Base-by-base conservation (phyloP, 2,797 vertebrate genomes). In the Cryptoprocta ferox region DNA sequence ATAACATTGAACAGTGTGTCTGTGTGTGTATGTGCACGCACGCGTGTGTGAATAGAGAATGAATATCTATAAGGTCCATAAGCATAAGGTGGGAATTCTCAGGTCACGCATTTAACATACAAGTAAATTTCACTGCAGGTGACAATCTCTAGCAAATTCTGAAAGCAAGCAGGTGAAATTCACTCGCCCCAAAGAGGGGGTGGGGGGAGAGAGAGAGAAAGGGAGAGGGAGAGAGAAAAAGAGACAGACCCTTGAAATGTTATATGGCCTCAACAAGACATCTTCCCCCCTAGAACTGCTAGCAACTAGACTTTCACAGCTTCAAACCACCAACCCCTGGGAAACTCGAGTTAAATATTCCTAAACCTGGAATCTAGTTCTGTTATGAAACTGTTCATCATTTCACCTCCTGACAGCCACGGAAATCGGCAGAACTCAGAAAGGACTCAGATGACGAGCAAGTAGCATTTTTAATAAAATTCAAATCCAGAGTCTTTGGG, bases 381-480 rank as follows among this genome's bases (percentile, higher is more conserved):
- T 98, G 97, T 98, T 97, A 98, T 94, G 97, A 98, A 98, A 98
- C 96, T 96, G 94, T 96, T 97, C 96, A 97, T 92, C 95, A 96
- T 93, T 95, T 97, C 70, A 68, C 96, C 97, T 96, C 95, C 86
- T 96, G 96, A 97, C 97, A 98, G 92, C 68, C 94, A 97, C 35
- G 39, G 61, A 97, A 96, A 95, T 97, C 96, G 97, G 96, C 90
- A 97, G 92, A 97, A 96, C 68, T 92, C 86, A 94, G 95, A 95
- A 93, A 97, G 81, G 80, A 96, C 73, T 96, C 56, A 37, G 73
- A 94, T 68, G 28, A 96, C 37, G 65, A 92, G 92, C 96, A 94
- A 95, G 94, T 50, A 96, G 75, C 94, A 97, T 92, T 94, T 94
- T 97, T 95, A 95, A 96, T 97, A 91, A 97, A 95, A 97, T 97